Evolutionary conservation across 2,888 invertebrate genomes (phyloP).

Genomic region (Scaptomyza polygonia): DNA sequence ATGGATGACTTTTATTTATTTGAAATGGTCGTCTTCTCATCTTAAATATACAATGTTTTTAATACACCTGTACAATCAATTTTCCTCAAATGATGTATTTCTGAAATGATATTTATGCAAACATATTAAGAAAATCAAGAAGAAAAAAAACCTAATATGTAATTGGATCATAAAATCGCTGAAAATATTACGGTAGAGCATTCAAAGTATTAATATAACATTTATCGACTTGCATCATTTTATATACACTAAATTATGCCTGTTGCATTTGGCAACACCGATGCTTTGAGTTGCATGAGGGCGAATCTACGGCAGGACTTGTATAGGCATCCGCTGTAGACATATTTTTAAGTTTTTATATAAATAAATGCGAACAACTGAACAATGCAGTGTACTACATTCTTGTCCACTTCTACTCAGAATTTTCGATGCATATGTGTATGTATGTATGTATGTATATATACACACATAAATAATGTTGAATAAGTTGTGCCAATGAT

Average conservation of each 20-base stretch:
- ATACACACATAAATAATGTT: conserved; percentile 11
- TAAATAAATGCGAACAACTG: conserved; percentile 67
- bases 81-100: too few species aligned
- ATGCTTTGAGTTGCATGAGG: conserved; percentile 56
- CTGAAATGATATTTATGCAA: too few species aligned
- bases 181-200: conserved; percentile 38
- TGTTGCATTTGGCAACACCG: conserved; percentile 51
- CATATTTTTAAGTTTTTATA: conserved; percentile 78
- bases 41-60: background rate
- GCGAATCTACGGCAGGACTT: conserved; percentile 67
- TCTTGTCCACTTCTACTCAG: conserved; percentile 32
- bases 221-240: conserved; percentile 64
- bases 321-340: conserved; percentile 73
- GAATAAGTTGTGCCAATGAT: conserved; percentile 65
- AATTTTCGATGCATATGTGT: conserved; percentile 27
- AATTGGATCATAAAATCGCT: background rate
- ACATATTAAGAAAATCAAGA: background rate
- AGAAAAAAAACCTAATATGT: background rate
- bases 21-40: background rate
- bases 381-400: conserved; percentile 68
- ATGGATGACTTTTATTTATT: background rate
- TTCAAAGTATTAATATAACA: conserved; percentile 15
- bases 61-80: background rate
- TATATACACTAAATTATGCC: conserved; percentile 66
- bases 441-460: background rate